These are phyloP conservation scores for Notamacropus eugenii DNA, from an alignment of 2,797 vertebrate genomes.

Conservation along the genomic window DNA sequence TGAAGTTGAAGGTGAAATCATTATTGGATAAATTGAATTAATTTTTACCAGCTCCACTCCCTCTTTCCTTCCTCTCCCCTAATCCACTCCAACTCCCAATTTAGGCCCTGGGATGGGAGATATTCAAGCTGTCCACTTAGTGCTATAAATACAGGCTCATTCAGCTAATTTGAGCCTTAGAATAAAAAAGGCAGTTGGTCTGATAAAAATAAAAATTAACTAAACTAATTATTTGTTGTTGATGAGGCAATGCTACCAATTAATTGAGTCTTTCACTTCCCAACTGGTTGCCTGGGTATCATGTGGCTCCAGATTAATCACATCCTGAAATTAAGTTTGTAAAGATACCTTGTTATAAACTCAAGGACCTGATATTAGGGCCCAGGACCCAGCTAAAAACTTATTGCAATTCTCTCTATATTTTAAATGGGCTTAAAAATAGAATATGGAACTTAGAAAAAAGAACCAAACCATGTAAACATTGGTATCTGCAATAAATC, in stretches of 20 bases:
- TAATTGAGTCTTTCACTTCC: constrained; percentile 10
- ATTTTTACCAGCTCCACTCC: constrained; percentile 6
- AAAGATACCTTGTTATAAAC: constrained; percentile 26
- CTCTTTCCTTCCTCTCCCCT: neutral
- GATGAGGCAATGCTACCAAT: constrained; percentile 13
- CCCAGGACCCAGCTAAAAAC: constrained; percentile 38
- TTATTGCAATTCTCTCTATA: constrained; percentile 27
- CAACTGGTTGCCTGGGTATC: constrained; percentile 33
- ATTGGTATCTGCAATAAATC: constrained; percentile 7
- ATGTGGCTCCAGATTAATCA: constrained; percentile 55
- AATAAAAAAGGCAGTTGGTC: neutral
- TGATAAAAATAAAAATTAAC: neutral
- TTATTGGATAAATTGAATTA: constrained; percentile 21
- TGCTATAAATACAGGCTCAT: constrained; percentile 36
- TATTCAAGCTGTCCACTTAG: neutral
- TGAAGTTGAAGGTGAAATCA: neutral
- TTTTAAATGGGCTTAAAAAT: constrained; percentile 35
- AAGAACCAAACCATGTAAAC: constrained; percentile 54
- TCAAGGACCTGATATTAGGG: constrained; percentile 59
- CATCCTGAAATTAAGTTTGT: constrained; percentile 61
- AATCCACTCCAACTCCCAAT: constrained; percentile 18
- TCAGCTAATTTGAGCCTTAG: constrained; percentile 24
- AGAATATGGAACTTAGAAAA: constrained; percentile 31
- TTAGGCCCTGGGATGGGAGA: neutral
- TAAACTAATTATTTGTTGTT: constrained; percentile 37